Evolutionary conservation across 2,888 invertebrate genomes (phyloP).

Genomic region (Cylloceria caligata): DNA sequence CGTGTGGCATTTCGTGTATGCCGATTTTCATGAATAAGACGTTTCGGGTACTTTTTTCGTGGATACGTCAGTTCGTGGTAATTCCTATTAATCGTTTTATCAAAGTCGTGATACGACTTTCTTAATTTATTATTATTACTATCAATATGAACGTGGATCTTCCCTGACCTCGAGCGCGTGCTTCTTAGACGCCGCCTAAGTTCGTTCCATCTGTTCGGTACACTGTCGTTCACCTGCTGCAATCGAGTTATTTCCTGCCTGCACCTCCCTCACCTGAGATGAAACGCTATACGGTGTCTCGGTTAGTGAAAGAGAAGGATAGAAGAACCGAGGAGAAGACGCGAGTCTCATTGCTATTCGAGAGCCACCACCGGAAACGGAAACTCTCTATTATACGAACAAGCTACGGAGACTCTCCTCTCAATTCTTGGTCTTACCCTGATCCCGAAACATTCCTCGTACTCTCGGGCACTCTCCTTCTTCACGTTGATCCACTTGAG

Average conservation of each 20-base stretch:
- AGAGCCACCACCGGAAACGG: conserved; percentile 79
- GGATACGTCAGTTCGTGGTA: too few species aligned
- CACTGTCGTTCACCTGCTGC: conserved; percentile 65
- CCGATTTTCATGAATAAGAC: too few species aligned
- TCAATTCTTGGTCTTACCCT: conserved; percentile 70
- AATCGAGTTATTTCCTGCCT: conserved; percentile 69
- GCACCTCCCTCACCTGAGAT: conserved; percentile 56
- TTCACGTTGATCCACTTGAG: conserved; percentile 34
- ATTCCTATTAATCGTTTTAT: too few species aligned
- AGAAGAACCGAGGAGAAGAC: conserved; percentile 58
- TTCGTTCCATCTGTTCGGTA: conserved; percentile 35
- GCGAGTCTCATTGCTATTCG: conserved; percentile 79
- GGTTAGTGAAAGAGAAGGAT: conserved; percentile 48
- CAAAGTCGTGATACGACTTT: too few species aligned
- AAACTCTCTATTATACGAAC: conserved; percentile 78
- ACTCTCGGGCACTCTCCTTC: conserved; percentile 38
- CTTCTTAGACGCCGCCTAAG: conserved; percentile 26
- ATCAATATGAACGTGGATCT: neutral
- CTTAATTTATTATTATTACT: conserved; percentile 1
- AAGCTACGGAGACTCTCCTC: conserved; percentile 37
- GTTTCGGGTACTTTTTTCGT: too few species aligned
- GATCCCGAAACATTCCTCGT: conserved; percentile 70
- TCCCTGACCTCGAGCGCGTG: conserved; percentile 39
- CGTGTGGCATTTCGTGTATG: too few species aligned
- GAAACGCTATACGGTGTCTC: conserved; percentile 54